Evolutionary conservation across 2,797 vertebrate genomes (phyloP), one percentile per base, ranked within the genome.

Genomic region (Iguana delicatissima): DNA sequence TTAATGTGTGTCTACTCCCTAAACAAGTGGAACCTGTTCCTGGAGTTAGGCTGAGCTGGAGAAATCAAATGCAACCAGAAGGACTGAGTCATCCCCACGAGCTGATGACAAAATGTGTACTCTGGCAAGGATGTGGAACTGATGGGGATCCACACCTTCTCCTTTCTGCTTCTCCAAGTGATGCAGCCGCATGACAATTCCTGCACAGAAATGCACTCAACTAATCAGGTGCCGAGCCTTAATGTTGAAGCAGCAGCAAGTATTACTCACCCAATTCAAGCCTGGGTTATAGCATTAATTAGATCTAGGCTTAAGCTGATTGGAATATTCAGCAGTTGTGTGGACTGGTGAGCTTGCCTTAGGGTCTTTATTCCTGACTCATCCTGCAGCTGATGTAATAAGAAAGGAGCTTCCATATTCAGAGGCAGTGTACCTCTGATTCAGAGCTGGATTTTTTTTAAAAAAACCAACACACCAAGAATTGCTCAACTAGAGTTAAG

Each of bases 21-120:
- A 3, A 91, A 93, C 91, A 4, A 20, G 95, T 90, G 18, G 0
- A 55, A 89, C 96, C 62, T 62, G 95, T 87, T 94, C 92, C 84
- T 38, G 9, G 82, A 29, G 13, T 22, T 29, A 42, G 72, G 1
- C n/a, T 7, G n/a, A 13, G 26, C 80, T 35, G 59, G 59, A 57
- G 46, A 69, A 87, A n/a, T 55, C 80, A 55, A 69, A 83, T n/a
- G 32, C 42, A 46, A 20, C 26, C 72, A 22, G 13, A 18, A 42
- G 18, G 6, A 22, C 80, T 84, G 80, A 77, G 79, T 91, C 85
- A 91, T 5, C 85, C 77, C 32, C 59, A 6, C 1, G 42, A 55
- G 52, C 24, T 14, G 67, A 18, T 20, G n/a, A 62, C 42, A 32
- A 14, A 52, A 87, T 32, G 38, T 5, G 14, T 10, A 13, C 55